These are phyloP conservation scores for Patella ulyssiponensis DNA, from an alignment of 2,888 invertebrate genomes.

Conservation along the genomic window DNA sequence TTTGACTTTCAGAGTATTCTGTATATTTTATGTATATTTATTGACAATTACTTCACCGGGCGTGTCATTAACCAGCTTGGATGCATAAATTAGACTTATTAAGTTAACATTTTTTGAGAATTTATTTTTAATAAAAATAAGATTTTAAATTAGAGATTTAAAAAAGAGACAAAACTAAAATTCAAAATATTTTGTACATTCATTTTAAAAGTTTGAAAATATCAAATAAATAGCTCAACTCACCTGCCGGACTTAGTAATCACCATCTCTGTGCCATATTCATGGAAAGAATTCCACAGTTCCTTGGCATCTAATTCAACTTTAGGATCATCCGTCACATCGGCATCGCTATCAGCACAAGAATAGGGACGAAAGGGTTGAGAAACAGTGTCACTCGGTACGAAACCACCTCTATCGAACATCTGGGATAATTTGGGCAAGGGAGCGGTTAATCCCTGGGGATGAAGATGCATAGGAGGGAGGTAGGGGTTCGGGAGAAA, in stretches of 20 bases:
- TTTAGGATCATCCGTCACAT: slow-evolving; percentile 97
- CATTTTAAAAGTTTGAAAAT: neutral
- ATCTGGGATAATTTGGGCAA: slow-evolving; percentile 51
- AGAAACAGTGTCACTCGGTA: slow-evolving; percentile 33
- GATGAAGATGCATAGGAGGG: slow-evolving; percentile 44
- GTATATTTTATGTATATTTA: no score
- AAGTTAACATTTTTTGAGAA: no score
- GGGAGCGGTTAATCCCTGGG: slow-evolving; percentile 47
- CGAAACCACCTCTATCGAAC: slow-evolving; percentile 44
- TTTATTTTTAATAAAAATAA: no score
- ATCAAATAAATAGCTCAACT: slow-evolving; percentile 71
- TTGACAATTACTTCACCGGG: no score
- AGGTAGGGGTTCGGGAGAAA: slow-evolving; percentile 51
- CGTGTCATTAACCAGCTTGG: no score
- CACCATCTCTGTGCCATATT: slow-evolving; percentile 99
- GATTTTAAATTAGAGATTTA: no score
- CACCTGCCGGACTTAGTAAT: slow-evolving; percentile 99
- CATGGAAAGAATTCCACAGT: slow-evolving; percentile 98
- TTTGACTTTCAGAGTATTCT: no score
- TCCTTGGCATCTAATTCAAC: slow-evolving; percentile 98
- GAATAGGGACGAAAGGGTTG: slow-evolving; percentile 75
- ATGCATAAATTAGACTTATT: no score
- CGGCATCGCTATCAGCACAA: slow-evolving; percentile 76
- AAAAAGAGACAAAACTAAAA: no score
- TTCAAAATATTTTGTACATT: no score